Base-by-base conservation (phyloP, 1,140 invertebrate genomes). In the Aphelenchoides fujianensis region DNA sequence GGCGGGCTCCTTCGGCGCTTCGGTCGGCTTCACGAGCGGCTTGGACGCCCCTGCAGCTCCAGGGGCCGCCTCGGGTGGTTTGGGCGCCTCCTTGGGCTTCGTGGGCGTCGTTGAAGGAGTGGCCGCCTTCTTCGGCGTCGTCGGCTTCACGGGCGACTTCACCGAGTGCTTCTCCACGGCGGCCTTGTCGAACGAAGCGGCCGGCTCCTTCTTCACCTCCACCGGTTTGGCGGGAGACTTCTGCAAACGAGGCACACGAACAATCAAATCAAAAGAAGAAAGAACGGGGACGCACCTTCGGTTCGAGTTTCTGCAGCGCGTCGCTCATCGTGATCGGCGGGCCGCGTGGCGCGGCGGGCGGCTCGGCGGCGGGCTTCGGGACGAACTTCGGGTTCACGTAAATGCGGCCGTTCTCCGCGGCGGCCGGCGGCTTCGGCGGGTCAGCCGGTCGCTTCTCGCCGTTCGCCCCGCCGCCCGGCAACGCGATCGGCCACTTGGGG, bases 401-500 rank as follows among this genome's bases (percentile, higher is more conserved):
- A 23, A 48, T 48, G 12, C 23, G 12, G 12, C 41, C 41, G 41
- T 23, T 48, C 12, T 48, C 23, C 41, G 41, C 41, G 12, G 41
- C 23, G 12, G 41, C 12, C 23, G 41, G 41, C 41, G 23, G 23
- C 41, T 48, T 48, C 41, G 41, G 23, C 41, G 41, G 41, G 23
- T n/a, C n/a, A n/a, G n/a, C n/a, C n/a, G n/a, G 41, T 48, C 12
- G 41, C 23, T 48, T 48, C 41, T 48, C 23, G 41, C 41, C 41
- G 12, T 48, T 48, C 23, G 41, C n/a, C n/a, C n/a, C n/a, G n/a
- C n/a, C n/a, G n/a, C n/a, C n/a, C 66, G 63, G 35, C 7, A 59
- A 31, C 2, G 61, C 16, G 55, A 97, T 90, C 2, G 95, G 95
- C 95, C 95, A 98, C 0, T 92, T 93, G 63, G 91, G 92, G 86